Evolutionary conservation across 1,140 invertebrate species (phyloP).

Genomic region (Drosophila athabasca): DNA sequence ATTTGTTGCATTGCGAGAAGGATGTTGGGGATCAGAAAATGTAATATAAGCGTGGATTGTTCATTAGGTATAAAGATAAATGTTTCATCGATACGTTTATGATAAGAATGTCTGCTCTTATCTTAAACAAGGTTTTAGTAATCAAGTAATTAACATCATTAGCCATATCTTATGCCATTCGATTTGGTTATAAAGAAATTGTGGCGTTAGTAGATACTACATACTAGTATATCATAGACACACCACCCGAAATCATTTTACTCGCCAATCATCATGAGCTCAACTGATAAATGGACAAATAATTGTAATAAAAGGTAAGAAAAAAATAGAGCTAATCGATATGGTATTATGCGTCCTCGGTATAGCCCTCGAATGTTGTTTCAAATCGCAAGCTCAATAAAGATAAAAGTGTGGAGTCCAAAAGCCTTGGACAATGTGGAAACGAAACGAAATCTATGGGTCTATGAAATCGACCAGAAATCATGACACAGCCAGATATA

Average conservation of each 20-base stretch:
- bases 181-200: slow-evolving; percentile 1
- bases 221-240: background rate
- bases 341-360: slow-evolving; percentile 13
- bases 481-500: slow-evolving; percentile 56
- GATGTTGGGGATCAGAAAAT: no score
- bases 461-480: slow-evolving; percentile 50
- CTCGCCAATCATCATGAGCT: slow-evolving; percentile 28
- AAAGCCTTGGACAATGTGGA: slow-evolving; percentile 22
- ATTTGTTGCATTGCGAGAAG: no score
- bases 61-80: no score
- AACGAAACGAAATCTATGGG: slow-evolving; percentile 1
- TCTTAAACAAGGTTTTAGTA: no score
- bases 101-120: no score
- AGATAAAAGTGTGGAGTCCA: slow-evolving; percentile 23
- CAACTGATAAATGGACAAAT: slow-evolving; percentile 27
- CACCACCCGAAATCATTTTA: slow-evolving; percentile 14
- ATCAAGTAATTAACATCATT: background rate
- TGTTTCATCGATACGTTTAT: no score
- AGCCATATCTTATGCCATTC: background rate
- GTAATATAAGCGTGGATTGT: no score
- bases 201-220: background rate
- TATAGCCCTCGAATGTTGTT: background rate
- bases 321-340: slow-evolving; percentile 32
- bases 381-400: slow-evolving; percentile 26
- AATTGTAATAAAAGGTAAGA: slow-evolving; percentile 15